These are phyloP conservation scores for Nannospalax galili DNA, from an alignment of 2,113 vertebrate species.

Conservation along the genomic window DNA sequence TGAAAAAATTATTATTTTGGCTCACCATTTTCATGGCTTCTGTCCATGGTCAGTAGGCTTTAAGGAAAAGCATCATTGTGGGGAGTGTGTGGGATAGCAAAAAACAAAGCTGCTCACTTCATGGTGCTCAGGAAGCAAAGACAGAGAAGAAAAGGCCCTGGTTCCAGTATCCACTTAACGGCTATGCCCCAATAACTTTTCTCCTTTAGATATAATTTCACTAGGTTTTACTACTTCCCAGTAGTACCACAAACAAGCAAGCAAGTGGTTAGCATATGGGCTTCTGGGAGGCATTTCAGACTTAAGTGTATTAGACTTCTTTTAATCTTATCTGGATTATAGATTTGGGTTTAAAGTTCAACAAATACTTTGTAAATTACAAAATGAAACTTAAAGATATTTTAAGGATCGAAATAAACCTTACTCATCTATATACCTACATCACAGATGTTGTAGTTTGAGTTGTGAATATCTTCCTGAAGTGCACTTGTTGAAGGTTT, in stretches of 20 bases:
- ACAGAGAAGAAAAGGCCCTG: too few species aligned
- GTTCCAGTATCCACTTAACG: not conserved
- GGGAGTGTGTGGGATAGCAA: not conserved
- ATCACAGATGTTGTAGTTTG: not conserved
- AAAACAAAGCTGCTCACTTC: not conserved
- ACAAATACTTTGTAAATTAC: not conserved
- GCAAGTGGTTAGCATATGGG: not conserved
- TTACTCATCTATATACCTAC: not conserved
- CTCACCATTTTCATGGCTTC: not conserved
- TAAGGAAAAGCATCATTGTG: not conserved
- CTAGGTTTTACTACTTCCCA: not conserved
- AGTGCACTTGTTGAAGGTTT: too few species aligned
- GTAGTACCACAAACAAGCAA: not conserved
- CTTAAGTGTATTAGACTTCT: not conserved
- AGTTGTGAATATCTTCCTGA: not conserved
- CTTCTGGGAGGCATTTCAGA: not conserved
- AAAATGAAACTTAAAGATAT: not conserved
- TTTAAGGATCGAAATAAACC: constrained; percentile 9
- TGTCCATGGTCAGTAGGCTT: not conserved
- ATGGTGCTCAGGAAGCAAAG: too few species aligned
- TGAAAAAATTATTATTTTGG: not conserved
- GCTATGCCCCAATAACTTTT: too few species aligned
- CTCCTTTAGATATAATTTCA: not conserved
- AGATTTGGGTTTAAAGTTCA: constrained; percentile 6
- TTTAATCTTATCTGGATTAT: not conserved